phyloP scores from a whole-genome alignment of 2,888 invertebrate species.

The Chrysolina haemoptera region DNA sequence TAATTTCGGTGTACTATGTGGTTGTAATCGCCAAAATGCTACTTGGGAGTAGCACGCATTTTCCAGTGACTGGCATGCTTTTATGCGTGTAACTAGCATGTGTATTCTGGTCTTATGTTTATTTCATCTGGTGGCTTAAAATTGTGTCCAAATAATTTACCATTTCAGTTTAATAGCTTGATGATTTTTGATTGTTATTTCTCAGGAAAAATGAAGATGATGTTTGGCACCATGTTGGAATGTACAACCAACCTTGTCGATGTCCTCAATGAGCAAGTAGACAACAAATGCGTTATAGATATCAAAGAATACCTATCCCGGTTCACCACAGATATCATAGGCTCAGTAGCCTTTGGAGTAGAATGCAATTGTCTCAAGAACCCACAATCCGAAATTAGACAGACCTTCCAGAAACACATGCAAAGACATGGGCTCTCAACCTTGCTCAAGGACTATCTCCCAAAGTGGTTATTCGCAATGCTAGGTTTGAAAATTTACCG shows the following conservation, averaged over 20 bases:
- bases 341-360: conserved; percentile 74
- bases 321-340: conserved; percentile 74
- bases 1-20: too few species aligned
- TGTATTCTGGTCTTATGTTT: too few species aligned
- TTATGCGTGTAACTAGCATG: too few species aligned
- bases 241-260: conserved; percentile 62
- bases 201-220: conserved; percentile 77
- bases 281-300: conserved; percentile 41
- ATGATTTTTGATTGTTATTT: too few species aligned
- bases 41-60: too few species aligned
- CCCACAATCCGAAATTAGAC: conserved; percentile 69
- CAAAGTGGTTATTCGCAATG: not conserved
- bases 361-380: conserved; percentile 73
- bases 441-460: conserved; percentile 3
- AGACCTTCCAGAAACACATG: conserved; percentile 51
- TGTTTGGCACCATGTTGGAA: conserved; percentile 75
- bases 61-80: too few species aligned
- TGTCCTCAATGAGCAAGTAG: conserved; percentile 41
- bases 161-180: too few species aligned
- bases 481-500: conserved; percentile 49
- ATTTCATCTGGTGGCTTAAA: too few species aligned
- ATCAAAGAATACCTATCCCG: conserved; percentile 71
- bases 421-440: not conserved
- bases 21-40: too few species aligned
- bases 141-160: too few species aligned